Evolutionary conservation across 1,140 invertebrate species (phyloP), one percentile per base, ranked within the genome.

Genomic region (Ridgeia piscesae): DNA sequence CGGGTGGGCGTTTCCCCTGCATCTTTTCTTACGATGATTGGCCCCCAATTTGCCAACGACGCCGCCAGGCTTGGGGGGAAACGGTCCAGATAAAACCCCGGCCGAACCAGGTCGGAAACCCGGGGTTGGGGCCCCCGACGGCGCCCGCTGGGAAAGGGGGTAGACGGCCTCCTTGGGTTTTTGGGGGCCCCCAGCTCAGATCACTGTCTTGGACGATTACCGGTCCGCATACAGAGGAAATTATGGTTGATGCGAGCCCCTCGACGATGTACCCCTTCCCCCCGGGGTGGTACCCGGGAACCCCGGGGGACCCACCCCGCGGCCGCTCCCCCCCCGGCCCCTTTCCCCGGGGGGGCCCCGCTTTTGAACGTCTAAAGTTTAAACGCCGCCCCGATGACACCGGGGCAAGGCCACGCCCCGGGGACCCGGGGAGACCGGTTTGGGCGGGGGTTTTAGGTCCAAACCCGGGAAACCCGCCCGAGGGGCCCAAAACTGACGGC

Each of bases 101-200:
- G 0, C 99, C 99, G 94, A 99, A 99, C n/a, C 14, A 99, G 96
- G 42, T 48, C 92, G 50, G n/a, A n/a, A n/a, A n/a, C n/a, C 33
- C 77, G 6, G 34, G 33, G 27, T 42, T 33, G 11, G 35, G 33
- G n/a, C n/a, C n/a, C n/a, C n/a, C 33, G 96, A 94, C 48, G 96
- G 95, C 34, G 94, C 94, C 92, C 97, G 93, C 94, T 96, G 97
- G 96, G 99, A 99, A 96, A 99, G 98, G 96, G 99, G 99, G 95
- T 99, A 98, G 27, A 99, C 97, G 95, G 99, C 99, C 34, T 99
- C 99, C 17, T 98, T 99, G 90, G 98, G 97, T 99, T 99, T 96
- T 99, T 99, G 14, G 99, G 97, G 93, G 98, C 97, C 96, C 99
- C 99, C 94, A 98, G 98, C 95, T 99, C 99, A 89, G 27, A 92